Evolutionary conservation across 2,797 vertebrate species (phyloP).

Genomic region (Tauraco hartlaubi): DNA sequence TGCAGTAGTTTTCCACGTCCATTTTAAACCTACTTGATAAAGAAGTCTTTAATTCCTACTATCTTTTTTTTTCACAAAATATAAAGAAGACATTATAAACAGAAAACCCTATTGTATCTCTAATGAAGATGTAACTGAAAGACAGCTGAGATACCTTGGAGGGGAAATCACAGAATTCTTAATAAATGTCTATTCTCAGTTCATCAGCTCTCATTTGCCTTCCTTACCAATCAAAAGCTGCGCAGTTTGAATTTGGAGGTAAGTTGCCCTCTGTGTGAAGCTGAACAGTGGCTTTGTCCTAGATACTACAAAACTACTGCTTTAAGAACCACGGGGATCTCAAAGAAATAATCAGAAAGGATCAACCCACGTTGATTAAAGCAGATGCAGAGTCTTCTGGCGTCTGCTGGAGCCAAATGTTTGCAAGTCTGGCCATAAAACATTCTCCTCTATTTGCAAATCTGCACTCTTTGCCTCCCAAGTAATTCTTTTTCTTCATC

Average conservation of each 20-base stretch:
- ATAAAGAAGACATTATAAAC: not conserved
- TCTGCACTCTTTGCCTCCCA: slow-evolving; percentile 32
- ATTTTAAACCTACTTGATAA: not conserved
- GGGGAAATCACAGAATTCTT: not conserved
- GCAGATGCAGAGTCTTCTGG: slow-evolving; percentile 41
- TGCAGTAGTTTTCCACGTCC: not conserved
- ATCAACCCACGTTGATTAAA: slow-evolving; percentile 13
- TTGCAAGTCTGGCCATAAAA: slow-evolving; percentile 37
- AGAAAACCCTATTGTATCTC: not conserved
- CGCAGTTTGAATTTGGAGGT: not conserved
- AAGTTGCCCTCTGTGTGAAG: not conserved
- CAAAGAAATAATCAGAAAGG: slow-evolving; percentile 20
- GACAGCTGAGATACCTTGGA: not conserved
- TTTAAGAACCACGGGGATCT: not conserved
- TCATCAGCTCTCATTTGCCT: not conserved
- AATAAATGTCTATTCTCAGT: not conserved
- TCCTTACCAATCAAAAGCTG: not conserved
- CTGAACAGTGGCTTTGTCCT: not conserved
- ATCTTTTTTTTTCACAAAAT: not conserved
- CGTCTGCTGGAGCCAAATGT: slow-evolving; percentile 33
- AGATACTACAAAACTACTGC: not conserved
- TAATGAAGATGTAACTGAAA: not conserved
- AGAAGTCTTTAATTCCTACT: not conserved
- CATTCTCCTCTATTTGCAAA: slow-evolving; percentile 52
- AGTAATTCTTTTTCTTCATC: slow-evolving; percentile 33